These are phyloP conservation scores for Coregonus sp. DNA, from an alignment of 2,797 vertebrate genomes.

Conservation along the genomic window DNA sequence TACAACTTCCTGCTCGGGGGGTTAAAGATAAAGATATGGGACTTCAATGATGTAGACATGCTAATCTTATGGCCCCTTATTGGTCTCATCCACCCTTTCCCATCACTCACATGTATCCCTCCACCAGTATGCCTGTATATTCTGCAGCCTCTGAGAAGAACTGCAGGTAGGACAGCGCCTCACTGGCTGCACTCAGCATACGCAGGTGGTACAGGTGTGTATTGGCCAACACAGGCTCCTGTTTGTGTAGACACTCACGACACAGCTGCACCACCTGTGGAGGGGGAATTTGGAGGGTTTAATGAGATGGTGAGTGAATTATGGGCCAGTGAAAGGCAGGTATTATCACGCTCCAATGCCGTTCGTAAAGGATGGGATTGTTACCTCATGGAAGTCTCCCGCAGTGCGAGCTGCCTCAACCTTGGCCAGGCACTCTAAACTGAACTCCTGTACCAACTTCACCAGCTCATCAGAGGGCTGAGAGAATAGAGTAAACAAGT, in stretches of 20 bases:
- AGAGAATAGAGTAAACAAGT: neutral
- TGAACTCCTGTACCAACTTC: slow-evolving; percentile 82
- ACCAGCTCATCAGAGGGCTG: slow-evolving; percentile 84
- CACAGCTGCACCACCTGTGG: slow-evolving; percentile 85
- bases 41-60: neutral
- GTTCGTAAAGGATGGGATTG: neutral
- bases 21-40: neutral
- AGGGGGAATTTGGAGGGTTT: neutral
- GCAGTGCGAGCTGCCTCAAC: slow-evolving; percentile 79
- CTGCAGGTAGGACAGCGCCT: slow-evolving; percentile 86
- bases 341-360: neutral
- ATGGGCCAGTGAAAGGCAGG: neutral
- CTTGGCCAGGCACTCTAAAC: slow-evolving; percentile 82
- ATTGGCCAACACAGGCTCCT: slow-evolving; percentile 83
- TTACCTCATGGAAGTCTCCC: slow-evolving; percentile 83
- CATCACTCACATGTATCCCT: slow-evolving; percentile 84
- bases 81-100: neutral
- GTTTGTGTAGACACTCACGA: slow-evolving; percentile 82
- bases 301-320: neutral
- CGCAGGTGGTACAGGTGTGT: slow-evolving; percentile 84
- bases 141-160: slow-evolving; percentile 84
- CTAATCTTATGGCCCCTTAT: neutral
- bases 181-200: slow-evolving; percentile 80
- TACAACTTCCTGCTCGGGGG: slow-evolving; percentile 81
- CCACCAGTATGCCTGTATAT: slow-evolving; percentile 82